Conservation (phyloP, 2,888 invertebrate genomes). For the Omphaloscelis lunosa region DNA sequence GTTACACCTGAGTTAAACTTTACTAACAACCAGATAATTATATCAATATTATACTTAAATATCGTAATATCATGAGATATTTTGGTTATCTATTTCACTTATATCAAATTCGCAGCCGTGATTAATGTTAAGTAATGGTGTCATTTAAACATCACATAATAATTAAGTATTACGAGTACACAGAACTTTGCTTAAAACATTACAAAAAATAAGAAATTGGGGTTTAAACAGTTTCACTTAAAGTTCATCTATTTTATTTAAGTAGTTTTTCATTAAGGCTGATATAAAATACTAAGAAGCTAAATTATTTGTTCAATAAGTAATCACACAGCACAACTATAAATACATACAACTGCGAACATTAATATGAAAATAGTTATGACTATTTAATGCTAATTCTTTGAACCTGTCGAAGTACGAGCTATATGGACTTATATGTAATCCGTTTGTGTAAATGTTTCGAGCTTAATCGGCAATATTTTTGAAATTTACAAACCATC, state of each 20-base stretch:
- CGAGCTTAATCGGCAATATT: neutral
- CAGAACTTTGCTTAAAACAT: constrained; percentile 1
- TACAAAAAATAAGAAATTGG: constrained; percentile 17
- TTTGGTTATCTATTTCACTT: constrained; percentile 23
- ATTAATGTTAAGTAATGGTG: constrained; percentile 38
- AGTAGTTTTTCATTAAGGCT: constrained; percentile 23
- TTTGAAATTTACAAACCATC: constrained; percentile 2
- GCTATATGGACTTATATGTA: constrained; percentile 4
- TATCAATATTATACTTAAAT: constrained; percentile 36
- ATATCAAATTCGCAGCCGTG: constrained; percentile 27
- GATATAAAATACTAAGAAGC: constrained; percentile 34
- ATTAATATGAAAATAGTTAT: constrained; percentile 52
- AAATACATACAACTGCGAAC: constrained; percentile 45
- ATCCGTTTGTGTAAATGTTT: neutral
- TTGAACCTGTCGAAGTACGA: constrained; percentile 27
- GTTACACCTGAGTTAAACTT: constrained; percentile 35
- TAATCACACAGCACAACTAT: constrained; percentile 32
- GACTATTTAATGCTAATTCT: constrained; percentile 29
- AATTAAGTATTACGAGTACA: constrained; percentile 35
- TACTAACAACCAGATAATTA: constrained; percentile 28
- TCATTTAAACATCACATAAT: constrained; percentile 45
- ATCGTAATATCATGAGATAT: constrained; percentile 40
- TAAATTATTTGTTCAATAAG: constrained; percentile 53
- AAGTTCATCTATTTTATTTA: constrained; percentile 24
- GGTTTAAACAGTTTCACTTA: constrained; percentile 32